phyloP scores from a whole-genome alignment of 1,140 invertebrate genomes.

The Colletes latitarsis region DNA sequence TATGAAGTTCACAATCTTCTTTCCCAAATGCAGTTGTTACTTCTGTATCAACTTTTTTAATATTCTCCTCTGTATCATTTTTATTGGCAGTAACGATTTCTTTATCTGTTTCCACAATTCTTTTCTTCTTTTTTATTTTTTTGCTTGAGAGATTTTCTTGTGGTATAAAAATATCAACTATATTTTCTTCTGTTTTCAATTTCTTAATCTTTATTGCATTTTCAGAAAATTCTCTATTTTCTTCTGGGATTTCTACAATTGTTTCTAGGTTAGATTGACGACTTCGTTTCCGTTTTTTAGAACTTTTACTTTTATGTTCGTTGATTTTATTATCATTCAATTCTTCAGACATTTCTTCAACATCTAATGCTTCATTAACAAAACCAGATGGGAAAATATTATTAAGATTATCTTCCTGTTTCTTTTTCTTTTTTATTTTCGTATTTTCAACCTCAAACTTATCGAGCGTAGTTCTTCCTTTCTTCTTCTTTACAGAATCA shows the following conservation, averaged over 20 bases:
- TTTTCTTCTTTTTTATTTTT: slow-evolving; percentile 59
- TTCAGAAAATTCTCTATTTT: slow-evolving; percentile 52
- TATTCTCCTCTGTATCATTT: not conserved
- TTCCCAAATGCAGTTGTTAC: not conserved
- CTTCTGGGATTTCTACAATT: slow-evolving; percentile 71
- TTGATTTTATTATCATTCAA: slow-evolving; percentile 71
- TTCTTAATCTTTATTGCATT: not conserved
- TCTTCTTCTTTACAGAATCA: slow-evolving; percentile 68
- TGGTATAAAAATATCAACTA: not conserved
- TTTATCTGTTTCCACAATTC: slow-evolving; percentile 19
- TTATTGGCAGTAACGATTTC: not conserved
- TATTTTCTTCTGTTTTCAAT: slow-evolving; percentile 22
- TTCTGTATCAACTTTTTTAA: slow-evolving; percentile 9
- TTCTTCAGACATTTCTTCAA: slow-evolving; percentile 60
- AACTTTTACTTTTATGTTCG: slow-evolving; percentile 65
- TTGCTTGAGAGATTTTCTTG: slow-evolving; percentile 20
- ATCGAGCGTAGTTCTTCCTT: slow-evolving; percentile 70
- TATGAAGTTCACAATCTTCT: not conserved
- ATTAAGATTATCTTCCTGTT: slow-evolving; percentile 16
- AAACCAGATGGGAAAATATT: slow-evolving; percentile 32
- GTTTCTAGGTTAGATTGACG: slow-evolving; percentile 69
- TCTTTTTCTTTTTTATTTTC: slow-evolving; percentile 68
- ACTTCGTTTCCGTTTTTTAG: slow-evolving; percentile 56
- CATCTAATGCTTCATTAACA: slow-evolving; percentile 70
- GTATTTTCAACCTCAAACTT: slow-evolving; percentile 75